Percentiles rank a stretch among this genome's conserved stretches.
Conservation (phyloP, 2,797 vertebrate species). For the Bradypodion ventrale region DNA sequence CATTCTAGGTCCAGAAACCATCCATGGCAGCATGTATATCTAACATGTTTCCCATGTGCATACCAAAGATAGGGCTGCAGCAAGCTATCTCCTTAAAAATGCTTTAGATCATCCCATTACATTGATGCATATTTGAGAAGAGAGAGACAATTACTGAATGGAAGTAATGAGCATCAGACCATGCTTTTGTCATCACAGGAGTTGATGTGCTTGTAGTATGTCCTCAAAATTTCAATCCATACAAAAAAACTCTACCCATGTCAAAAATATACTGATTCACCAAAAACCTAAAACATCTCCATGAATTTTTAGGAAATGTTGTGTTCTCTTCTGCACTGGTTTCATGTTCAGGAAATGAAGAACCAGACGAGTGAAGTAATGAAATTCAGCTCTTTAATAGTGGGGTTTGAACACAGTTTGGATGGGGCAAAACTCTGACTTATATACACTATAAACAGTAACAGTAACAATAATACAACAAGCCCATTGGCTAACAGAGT, state of each 20-base stretch:
- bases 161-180: not conserved
- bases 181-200: too few relatives aligned
- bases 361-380: too few relatives aligned
- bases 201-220: not conserved
- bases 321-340: not conserved
- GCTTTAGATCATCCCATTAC: not conserved
- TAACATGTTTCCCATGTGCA: not conserved
- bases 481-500: too few relatives aligned
- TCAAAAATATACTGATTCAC: not conserved
- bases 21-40: constrained; percentile 15
- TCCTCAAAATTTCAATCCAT: not conserved
- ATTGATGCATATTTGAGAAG: not conserved
- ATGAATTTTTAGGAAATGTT: not conserved
- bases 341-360: too few relatives aligned
- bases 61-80: not conserved
- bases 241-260: not conserved
- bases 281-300: not conserved
- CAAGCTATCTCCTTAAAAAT: not conserved
- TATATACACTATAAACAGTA: too few relatives aligned
- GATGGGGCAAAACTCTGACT: too few relatives aligned
- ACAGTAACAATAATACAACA: too few relatives aligned
- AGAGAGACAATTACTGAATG: not conserved
- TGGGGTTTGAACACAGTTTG: too few relatives aligned
- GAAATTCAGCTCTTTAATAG: too few relatives aligned
- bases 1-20: constrained; percentile 18